Percentiles rank a stretch among this genome's conserved stretches.
Evolutionary conservation across 1,140 invertebrate genomes (phyloP).

Genomic region (Diachasma alloeum): DNA sequence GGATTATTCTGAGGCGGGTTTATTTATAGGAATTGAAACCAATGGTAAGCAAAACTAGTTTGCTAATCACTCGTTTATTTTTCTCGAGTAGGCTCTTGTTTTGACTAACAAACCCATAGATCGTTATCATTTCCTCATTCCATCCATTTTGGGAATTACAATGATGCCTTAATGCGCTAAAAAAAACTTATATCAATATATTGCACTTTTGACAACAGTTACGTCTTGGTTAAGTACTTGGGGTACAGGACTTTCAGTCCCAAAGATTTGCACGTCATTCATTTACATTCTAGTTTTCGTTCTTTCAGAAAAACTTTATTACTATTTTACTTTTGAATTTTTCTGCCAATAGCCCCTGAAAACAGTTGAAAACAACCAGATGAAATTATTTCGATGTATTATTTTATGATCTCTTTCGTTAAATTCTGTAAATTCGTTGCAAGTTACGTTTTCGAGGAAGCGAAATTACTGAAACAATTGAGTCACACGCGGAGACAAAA

Average conservation of each 20-base stretch:
- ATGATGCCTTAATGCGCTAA: slow-evolving; percentile 50
- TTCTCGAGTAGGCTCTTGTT: slow-evolving; percentile 31
- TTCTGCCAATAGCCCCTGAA: neutral
- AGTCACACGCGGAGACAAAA: too few species aligned
- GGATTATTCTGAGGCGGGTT: slow-evolving; percentile 28
- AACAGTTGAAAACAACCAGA: neutral
- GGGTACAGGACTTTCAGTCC: slow-evolving; percentile 57
- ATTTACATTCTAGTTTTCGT: neutral
- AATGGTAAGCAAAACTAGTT: slow-evolving; percentile 36
- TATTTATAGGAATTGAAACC: slow-evolving; percentile 17
- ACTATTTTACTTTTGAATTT: neutral
- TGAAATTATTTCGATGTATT: slow-evolving; percentile 44
- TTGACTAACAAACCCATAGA: slow-evolving; percentile 17
- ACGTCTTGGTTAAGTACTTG: slow-evolving; percentile 59
- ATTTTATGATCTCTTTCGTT: neutral
- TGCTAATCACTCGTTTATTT: slow-evolving; percentile 34
- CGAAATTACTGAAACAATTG: neutral
- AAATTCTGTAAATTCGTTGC: slow-evolving; percentile 12
- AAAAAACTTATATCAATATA: slow-evolving; percentile 61
- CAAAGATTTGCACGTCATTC: slow-evolving; percentile 40
- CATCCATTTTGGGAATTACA: slow-evolving; percentile 51
- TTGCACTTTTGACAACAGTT: slow-evolving; percentile 67
- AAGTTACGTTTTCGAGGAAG: neutral
- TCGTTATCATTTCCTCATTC: slow-evolving; percentile 11
- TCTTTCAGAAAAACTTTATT: neutral